Evolutionary conservation across 1,140 invertebrate species (phyloP), one percentile per base, ranked within the genome.

Genomic region (Zaprionus tsacasi): DNA sequence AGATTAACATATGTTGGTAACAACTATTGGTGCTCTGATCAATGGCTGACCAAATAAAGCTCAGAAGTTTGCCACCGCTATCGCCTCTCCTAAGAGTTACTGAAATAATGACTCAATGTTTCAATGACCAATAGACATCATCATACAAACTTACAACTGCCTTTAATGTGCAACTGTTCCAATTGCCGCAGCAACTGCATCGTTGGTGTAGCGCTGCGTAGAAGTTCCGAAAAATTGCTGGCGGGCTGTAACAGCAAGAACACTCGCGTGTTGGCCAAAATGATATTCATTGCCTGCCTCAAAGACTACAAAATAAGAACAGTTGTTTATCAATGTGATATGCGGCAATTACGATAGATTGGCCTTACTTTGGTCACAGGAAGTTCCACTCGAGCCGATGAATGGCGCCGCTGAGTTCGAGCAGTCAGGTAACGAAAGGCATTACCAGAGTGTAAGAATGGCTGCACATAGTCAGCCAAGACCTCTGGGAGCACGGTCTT

Each of bases 391-490:
- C 36, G 10, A 12, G 38, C 55, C 43, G 52, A 4, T 12, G 30
- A 8, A 54, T 73, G 12, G 8, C 61, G 17, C 69, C 63, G 79
- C 35, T 40, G 60, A 21, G 48, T 56, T 7, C 73, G 80, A 0
- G 43, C 64, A 10, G 55, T 76, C 13, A 93, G 48, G 0, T 81
- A 68, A 6, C 76, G 74, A 40, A 78, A 90, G 17, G 91, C 87
- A 10, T 57, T 57, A 6, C 92, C 92, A 6, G 87, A 78, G 6
- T 73, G 59, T 5, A 92, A n/a, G 25, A 92, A 93, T 13, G 67
- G 79, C n/a, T 43, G 10, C 0, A 73, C 56, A 55, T 81, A 91
- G 7, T 78, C 78, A 0, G 45, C 60, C 27, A 93, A 33, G 3
- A 76, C 64, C 15, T 69, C 65, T 2, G 92, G 89, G n/a, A 88